Evolutionary conservation across 2,888 invertebrate species (phyloP).

Genomic region (Lasioglossum marginatum): DNA sequence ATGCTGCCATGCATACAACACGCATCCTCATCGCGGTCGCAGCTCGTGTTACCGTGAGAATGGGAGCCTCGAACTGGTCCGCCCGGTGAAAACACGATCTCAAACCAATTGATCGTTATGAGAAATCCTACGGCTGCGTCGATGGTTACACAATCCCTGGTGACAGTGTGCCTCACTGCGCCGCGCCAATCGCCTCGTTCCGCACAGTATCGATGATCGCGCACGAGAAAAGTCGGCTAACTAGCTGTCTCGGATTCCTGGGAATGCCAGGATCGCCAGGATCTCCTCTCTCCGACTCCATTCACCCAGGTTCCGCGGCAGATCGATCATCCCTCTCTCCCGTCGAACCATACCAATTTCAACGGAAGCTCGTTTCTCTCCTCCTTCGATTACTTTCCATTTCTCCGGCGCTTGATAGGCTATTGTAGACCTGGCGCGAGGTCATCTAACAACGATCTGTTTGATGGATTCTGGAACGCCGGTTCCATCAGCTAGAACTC

Average conservation of each 20-base stretch:
- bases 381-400: constrained; percentile 15
- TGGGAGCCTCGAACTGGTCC: constrained; percentile 62
- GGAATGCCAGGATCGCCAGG: constrained; percentile 30
- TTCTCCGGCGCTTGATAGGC: background rate
- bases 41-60: constrained; percentile 70
- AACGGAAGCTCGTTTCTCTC: constrained; percentile 4
- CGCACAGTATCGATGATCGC: constrained; percentile 31
- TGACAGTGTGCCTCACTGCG: constrained; percentile 10
- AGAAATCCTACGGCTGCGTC: constrained; percentile 47
- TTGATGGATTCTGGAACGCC: constrained; percentile 7
- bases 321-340: constrained; percentile 10
- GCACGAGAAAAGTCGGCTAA: background rate
- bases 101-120: constrained; percentile 70
- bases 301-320: background rate
- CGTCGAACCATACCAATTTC: background rate
- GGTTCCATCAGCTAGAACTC: background rate
- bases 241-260: constrained; percentile 53
- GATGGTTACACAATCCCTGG: constrained; percentile 61
- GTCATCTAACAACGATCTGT: background rate
- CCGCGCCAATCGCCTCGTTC: background rate
- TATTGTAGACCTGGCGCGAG: background rate
- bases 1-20: background rate
- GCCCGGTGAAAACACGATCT: constrained; percentile 64
- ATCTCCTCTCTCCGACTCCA: background rate
- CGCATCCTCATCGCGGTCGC: constrained; percentile 48